Evolutionary conservation across 2,888 invertebrate species (phyloP).

Genomic region (Helleia helle): DNA sequence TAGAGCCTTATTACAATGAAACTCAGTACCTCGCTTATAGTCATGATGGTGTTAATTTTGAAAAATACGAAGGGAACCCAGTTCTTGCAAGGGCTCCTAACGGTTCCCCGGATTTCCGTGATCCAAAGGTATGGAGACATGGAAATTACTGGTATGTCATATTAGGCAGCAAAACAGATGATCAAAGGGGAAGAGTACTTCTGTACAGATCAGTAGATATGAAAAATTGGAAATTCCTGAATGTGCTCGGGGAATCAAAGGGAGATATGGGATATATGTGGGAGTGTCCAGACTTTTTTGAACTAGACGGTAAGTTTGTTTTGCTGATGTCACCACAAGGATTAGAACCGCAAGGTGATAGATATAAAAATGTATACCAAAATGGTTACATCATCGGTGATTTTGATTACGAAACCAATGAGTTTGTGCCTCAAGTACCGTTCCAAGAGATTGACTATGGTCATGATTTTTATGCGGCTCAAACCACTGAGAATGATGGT

Average conservation of each 20-base stretch:
- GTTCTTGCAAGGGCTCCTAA: slow-evolving; percentile 45
- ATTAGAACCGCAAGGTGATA: slow-evolving; percentile 45
- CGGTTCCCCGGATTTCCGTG: slow-evolving; percentile 57
- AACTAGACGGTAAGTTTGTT: slow-evolving; percentile 52
- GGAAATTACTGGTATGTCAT: slow-evolving; percentile 55
- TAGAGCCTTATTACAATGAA: slow-evolving; percentile 41
- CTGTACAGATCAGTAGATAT: slow-evolving; percentile 56
- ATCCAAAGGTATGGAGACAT: slow-evolving; percentile 63
- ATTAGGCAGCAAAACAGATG: slow-evolving; percentile 49
- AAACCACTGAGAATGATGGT: slow-evolving; percentile 47
- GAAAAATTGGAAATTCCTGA: slow-evolving; percentile 49
- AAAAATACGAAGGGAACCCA: slow-evolving; percentile 55
- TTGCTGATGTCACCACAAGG: slow-evolving; percentile 63
- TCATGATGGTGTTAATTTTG: slow-evolving; percentile 50
- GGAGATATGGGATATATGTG: slow-evolving; percentile 60
- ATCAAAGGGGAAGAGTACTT: slow-evolving; percentile 46
- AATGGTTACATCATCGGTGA: slow-evolving; percentile 60
- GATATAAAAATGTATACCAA: slow-evolving; percentile 51
- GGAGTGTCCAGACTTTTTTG: slow-evolving; percentile 71
- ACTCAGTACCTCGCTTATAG: slow-evolving; percentile 56
- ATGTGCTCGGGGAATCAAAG: slow-evolving; percentile 46
- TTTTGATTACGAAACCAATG: slow-evolving; percentile 52
- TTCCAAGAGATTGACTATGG: slow-evolving; percentile 63
- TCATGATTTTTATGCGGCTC: slow-evolving; percentile 64
- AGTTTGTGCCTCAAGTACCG: slow-evolving; percentile 41